Evolutionary conservation across 2,113 vertebrate genomes (phyloP), one percentile per base, ranked within the genome.

Genomic region (Marmota flaviventris): DNA sequence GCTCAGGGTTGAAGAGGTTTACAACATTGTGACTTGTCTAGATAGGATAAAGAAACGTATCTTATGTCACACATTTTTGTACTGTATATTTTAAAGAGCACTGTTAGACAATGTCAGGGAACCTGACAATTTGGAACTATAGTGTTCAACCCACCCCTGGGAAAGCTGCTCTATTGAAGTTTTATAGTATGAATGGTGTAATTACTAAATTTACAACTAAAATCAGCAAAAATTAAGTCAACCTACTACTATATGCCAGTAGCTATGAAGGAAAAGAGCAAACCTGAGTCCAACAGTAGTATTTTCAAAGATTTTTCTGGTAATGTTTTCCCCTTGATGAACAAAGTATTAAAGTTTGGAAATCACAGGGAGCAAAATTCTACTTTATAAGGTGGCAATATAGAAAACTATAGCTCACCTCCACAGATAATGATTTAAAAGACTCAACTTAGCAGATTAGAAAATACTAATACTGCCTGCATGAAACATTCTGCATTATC

Each of bases 11-110:
- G 48, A 94, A 92, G 39, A 93, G 34, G 24, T 82, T 95, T 95
- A 96, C 73, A 95, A 88, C 93, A 95, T 2, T 96, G 86, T 97
- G 95, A 96, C 92, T 87, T 97, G 75, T 77, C 85, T 93, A 83
- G 16, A 20, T 91, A 96, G 34, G 27, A 63, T 53, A 70, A 91
- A 77, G 51, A 65, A 93, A 82, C 29, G 4, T 78, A 89, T 73
- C 89, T 73, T 93, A 89, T 77, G 91, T 95, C 96, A 95, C 83
- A 83, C 81, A 95, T 82, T 96, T 94, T 91, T 89, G 89, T 84
- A 95, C 51, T 95, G 34, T 76, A 53, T 93, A 89, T 94, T 94
- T 96, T 67, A 88, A 91, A 87, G 8, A 85, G 78, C 65, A 78
- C 29, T 91, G 14, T 73, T 85, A 92, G 39, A 95, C 48, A 75